Base-by-base conservation (phyloP, 2,113 vertebrate species). In the Benitochromis conjunctus region DNA sequence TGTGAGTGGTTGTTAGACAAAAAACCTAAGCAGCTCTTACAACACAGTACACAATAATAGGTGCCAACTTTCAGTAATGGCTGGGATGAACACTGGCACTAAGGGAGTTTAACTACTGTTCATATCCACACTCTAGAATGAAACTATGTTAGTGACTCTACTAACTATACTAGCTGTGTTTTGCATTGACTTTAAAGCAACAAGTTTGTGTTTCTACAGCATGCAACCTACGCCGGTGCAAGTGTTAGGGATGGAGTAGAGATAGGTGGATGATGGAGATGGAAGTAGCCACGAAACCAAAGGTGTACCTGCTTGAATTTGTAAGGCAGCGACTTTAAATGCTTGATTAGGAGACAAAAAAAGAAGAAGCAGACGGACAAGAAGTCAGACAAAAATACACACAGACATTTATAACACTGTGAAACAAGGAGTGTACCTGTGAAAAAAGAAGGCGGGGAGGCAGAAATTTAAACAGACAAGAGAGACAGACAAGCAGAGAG, bases 231-330 rank as follows among this genome's bases (percentile, higher is more conserved):
- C 53, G 19, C 43, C 8, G 3, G 14, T 55, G 81, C 58, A 86
- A 89, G 86, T 53, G 85, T 82, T 82, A 91, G 82, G 41, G 29
- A 88, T 83, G 79, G 80, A 60, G 53, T 13, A 48, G 82, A 80
- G 34, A 18, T 18, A 55, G 51, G 58, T 81, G 62, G 77, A 85
- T 36, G 81, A 81, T 56, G 41, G 57, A 57, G n/a, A 85, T 53
- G 83, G 14, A 74, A 84, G 83, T 57, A 81, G 51, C 76, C 82
- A 88, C 85, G 91, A 91, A 87, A 87, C 69, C 74, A 90, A 90
- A 91, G 81, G 92, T 95, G 96, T 98, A 98, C 97, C 98, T 98
- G 95, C 94, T 97, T 97, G 81, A 93, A 94, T 96, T 94, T 97
- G 96, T 91, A 95, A 96, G 96, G 96, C 95, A 96, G 96, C 94